Evolutionary conservation across 2,888 invertebrate genomes (phyloP).

Genomic region (Sisyra terminalis): DNA sequence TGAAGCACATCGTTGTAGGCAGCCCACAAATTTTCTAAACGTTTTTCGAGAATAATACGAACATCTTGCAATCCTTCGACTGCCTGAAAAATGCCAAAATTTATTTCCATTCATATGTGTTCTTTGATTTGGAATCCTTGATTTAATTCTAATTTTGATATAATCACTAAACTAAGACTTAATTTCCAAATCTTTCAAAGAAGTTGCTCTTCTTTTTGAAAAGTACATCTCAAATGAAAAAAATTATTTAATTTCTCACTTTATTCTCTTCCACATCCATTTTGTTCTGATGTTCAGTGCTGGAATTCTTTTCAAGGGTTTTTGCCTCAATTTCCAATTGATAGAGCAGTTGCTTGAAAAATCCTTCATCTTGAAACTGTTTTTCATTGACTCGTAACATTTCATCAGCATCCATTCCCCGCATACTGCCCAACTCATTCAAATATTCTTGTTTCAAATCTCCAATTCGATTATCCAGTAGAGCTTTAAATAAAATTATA

Average conservation of each 20-base stretch:
- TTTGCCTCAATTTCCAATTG: slow-evolving; percentile 1
- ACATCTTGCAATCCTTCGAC: not conserved
- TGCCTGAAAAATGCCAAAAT: not conserved
- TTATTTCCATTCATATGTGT: no score
- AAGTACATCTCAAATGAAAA: no score
- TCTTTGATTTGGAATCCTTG: no score
- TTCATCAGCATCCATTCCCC: not conserved
- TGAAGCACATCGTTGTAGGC: not conserved
- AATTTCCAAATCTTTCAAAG: no score
- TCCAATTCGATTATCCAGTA: not conserved
- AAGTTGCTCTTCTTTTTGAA: no score
- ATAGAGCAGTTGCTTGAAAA: slow-evolving; percentile 2
- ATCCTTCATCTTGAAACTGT: not conserved
- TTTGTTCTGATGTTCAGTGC: not conserved
- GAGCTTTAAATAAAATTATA: not conserved
- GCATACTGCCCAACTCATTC: not conserved
- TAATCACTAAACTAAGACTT: no score
- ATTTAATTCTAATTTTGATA: no score
- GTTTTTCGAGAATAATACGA: not conserved
- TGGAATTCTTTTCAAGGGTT: not conserved
- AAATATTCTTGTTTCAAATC: slow-evolving; percentile 1
- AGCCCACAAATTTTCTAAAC: not conserved
- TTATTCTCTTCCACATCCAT: not conserved
- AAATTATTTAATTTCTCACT: not conserved
- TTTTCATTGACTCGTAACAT: not conserved